Conservation (phyloP, 2,797 vertebrate species). For the Halcyon leucocephala region DNA sequence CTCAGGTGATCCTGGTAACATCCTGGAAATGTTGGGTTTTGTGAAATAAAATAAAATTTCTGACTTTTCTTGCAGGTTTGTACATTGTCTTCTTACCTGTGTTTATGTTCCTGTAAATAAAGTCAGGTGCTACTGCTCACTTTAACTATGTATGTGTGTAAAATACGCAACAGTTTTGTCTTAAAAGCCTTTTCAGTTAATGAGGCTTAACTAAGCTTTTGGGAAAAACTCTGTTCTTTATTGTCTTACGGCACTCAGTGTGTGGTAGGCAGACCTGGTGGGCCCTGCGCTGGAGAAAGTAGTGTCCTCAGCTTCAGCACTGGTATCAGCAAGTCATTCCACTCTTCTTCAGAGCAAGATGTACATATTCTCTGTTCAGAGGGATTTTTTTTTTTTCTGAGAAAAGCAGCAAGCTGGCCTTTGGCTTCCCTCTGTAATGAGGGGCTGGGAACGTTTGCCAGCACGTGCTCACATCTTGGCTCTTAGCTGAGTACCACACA, state of each 20-base stretch:
- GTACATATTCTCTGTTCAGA: accelerated
- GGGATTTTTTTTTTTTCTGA: neutral
- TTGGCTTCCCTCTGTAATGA: neutral
- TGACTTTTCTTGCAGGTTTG: neutral
- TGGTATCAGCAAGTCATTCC: neutral
- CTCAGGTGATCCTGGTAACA: neutral
- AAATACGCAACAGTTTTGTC: neutral
- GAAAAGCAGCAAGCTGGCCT: neutral
- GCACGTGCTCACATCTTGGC: neutral
- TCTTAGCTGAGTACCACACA: neutral
- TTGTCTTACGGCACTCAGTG: neutral
- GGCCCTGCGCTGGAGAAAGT: neutral
- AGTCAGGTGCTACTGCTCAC: neutral
- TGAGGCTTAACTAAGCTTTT: neutral
- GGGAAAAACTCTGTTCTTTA: neutral
- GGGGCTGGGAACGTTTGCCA: accelerated
- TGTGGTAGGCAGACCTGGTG: neutral
- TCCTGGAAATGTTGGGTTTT: neutral
- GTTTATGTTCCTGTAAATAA: neutral
- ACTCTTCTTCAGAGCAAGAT: neutral
- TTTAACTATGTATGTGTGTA: neutral
- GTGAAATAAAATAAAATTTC: neutral
- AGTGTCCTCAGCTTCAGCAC: neutral
- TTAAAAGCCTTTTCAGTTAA: neutral
- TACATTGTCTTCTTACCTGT: neutral